phyloP scores from a whole-genome alignment of 2,888 invertebrate genomes.

The Drosophila longiperda region DNA sequence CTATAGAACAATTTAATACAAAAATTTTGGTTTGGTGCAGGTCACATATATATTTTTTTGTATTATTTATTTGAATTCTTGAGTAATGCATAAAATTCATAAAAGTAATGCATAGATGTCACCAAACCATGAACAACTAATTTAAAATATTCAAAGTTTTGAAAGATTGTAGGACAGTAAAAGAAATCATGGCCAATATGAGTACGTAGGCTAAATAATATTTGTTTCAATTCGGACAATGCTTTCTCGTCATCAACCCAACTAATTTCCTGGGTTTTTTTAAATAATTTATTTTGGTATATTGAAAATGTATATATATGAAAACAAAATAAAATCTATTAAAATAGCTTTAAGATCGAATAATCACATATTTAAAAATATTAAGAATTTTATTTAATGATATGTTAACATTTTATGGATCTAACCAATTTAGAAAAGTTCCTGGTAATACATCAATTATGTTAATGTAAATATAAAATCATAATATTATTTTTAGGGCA shows the following conservation, averaged over 20 bases:
- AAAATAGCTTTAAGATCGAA: background rate
- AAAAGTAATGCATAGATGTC: too few species aligned
- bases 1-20: background rate
- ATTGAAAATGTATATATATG: background rate
- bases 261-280: too few species aligned
- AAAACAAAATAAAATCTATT: background rate
- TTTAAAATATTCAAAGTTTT: background rate
- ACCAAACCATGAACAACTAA: background rate
- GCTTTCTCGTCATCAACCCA: too few species aligned
- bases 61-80: too few species aligned
- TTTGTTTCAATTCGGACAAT: too few species aligned
- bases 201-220: too few species aligned
- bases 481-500: slow-evolving; percentile 48
- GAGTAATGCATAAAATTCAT: too few species aligned
- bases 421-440: background rate
- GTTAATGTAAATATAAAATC: too few species aligned
- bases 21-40: background rate
- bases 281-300: background rate
- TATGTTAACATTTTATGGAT: background rate
- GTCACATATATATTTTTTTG: too few species aligned
- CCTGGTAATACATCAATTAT: background rate
- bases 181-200: background rate
- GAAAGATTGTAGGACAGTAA: background rate
- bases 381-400: background rate
- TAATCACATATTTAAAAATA: background rate